Conservation (phyloP, 2,888 invertebrate species). For the Rhyacophila evoluta region DNA sequence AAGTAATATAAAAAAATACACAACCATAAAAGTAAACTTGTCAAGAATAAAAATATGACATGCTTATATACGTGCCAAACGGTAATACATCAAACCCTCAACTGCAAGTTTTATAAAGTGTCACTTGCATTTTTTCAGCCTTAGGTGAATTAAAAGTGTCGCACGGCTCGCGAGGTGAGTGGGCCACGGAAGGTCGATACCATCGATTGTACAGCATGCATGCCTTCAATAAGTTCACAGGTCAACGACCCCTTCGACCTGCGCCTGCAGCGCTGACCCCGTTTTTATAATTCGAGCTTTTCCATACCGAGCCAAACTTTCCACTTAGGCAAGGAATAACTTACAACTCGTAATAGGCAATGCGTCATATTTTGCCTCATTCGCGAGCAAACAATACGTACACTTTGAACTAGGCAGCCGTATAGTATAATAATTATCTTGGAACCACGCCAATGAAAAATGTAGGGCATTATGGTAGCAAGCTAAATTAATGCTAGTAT, state of each 20-base stretch:
- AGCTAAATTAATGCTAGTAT: too few relatives aligned
- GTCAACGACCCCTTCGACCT: not conserved
- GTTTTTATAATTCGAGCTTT: not conserved
- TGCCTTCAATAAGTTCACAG: conserved; percentile 5
- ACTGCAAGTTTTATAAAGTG: not conserved
- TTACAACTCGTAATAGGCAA: not conserved
- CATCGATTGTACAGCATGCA: conserved; percentile 8
- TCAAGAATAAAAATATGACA: too few relatives aligned
- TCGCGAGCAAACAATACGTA: not conserved
- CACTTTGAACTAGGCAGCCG: not conserved
- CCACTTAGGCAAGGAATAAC: not conserved
- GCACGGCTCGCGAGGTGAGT: not conserved
- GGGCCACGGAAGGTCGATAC: not conserved
- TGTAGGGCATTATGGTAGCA: not conserved
- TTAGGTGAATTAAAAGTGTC: not conserved
- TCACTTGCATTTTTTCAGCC: not conserved
- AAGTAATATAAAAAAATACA: too few relatives aligned
- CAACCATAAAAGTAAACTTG: too few relatives aligned
- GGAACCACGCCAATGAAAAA: not conserved
- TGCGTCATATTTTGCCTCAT: not conserved
- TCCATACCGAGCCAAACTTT: conserved; percentile 9
- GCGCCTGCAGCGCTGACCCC: not conserved
- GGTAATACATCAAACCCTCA: too few relatives aligned
- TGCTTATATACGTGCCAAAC: too few relatives aligned
- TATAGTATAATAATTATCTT: not conserved